Evolutionary conservation across 2,888 invertebrate species (phyloP), one percentile per base, ranked within the genome.

Genomic region (Xylota segnis): DNA sequence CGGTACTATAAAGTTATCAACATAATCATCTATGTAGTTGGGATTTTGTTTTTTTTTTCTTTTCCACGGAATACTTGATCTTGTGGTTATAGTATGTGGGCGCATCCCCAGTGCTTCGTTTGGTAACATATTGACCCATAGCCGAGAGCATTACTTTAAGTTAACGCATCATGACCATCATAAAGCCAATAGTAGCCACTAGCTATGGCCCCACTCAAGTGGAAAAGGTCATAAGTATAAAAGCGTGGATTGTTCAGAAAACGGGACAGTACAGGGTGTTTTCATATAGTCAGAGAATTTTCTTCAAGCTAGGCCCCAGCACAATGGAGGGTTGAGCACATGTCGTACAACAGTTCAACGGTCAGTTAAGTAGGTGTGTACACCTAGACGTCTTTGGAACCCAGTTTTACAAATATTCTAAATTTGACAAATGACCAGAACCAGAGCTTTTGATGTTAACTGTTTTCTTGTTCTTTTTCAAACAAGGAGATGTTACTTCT

Each of bases 1-100:
- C 23, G 59, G 59, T 23, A 40, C 59, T 59, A 40, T 37, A 40
- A 27, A 66, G 50, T 66, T 66, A 66, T 66, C 66, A 52, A 66
- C 37, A 52, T 52, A 27, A 66, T 54, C 66, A 66, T 45, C 10
- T 65, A n/a, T n/a, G n/a, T n/a, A 27, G 68, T 52, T 56, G 70
- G 14, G 56, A 29, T 18, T 50, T 23, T 37, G 37, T 23, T 54
- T 54, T 43, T 14, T 9, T 18, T 50, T 37, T 37, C 37, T 23
- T 68, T 54, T 43, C 14, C 12, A 23, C 23, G 23, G 12, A 47
- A 47, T 23, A 4, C 23, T 10, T 10, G 18, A 50, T 50, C 50
- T 50, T 7, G 23, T 18, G 50, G 23, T 10, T 12, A 34, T n/a
- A 6, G 16, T 6, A 5, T 50, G 7, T 18, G 47, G 16, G 43